phyloP scores from a whole-genome alignment of 2,797 vertebrate species.

The Poliocrania exsul region DNA sequence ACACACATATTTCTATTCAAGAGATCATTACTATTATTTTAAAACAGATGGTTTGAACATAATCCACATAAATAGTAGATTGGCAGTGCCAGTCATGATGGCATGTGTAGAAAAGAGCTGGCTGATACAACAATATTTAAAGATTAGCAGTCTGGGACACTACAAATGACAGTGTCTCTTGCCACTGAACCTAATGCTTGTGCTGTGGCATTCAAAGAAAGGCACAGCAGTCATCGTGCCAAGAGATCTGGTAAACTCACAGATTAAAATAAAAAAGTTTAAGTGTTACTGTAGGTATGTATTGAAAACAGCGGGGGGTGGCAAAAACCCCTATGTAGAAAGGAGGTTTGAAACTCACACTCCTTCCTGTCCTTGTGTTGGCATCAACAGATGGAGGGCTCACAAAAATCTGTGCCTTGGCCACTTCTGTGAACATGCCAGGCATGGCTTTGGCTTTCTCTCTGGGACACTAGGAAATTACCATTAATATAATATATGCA shows the following conservation, averaged over 20 bases:
- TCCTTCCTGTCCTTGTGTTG: slow-evolving; percentile 32
- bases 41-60: slow-evolving; percentile 74
- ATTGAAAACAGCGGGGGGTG: neutral
- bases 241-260: slow-evolving; percentile 32
- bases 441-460: slow-evolving; percentile 34
- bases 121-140: slow-evolving; percentile 66
- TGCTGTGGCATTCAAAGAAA: slow-evolving; percentile 44
- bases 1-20: slow-evolving; percentile 59
- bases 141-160: slow-evolving; percentile 71
- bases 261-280: neutral
- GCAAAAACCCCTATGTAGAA: neutral
- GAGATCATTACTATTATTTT: slow-evolving; percentile 73
- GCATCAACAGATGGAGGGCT: slow-evolving; percentile 51
- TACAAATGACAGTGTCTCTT: slow-evolving; percentile 63
- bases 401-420: slow-evolving; percentile 38
- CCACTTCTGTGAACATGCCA: slow-evolving; percentile 31
- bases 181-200: slow-evolving; percentile 56
- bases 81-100: slow-evolving; percentile 71
- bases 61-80: slow-evolving; percentile 75
- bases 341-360: slow-evolving; percentile 27
- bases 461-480: slow-evolving; percentile 32
- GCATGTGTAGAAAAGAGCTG: slow-evolving; percentile 71
- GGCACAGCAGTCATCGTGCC: slow-evolving; percentile 2
- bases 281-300: slow-evolving; percentile 22
- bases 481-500: slow-evolving; percentile 8